These are phyloP conservation scores for Pyrocoelia pectoralis DNA, from an alignment of 2,888 invertebrate genomes.

Conservation along the genomic window DNA sequence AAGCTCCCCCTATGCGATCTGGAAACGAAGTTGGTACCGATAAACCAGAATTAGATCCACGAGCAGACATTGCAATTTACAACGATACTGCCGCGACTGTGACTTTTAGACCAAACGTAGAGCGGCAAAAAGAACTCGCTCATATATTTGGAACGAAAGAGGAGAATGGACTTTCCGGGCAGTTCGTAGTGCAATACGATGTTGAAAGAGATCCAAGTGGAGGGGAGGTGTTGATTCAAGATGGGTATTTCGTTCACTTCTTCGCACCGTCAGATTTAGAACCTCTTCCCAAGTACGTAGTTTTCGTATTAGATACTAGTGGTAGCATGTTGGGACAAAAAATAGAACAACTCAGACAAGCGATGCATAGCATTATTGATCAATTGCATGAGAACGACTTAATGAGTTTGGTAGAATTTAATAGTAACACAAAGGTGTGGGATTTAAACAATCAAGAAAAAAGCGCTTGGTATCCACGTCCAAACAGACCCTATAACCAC, in stretches of 20 bases:
- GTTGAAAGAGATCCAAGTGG: conserved; percentile 67
- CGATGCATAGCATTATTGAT: conserved; percentile 72
- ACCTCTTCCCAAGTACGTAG: conserved; percentile 70
- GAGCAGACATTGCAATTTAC: conserved; percentile 47
- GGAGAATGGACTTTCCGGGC: conserved; percentile 65
- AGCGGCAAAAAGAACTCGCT: conserved; percentile 66
- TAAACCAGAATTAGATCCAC: conserved; percentile 59
- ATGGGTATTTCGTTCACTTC: conserved; percentile 80
- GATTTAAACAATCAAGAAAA: conserved; percentile 62
- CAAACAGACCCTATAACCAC: conserved; percentile 3
- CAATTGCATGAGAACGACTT: conserved; percentile 70
- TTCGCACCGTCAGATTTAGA: conserved; percentile 70
- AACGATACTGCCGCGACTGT: conserved; percentile 55
- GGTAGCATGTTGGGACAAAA: conserved; percentile 78
- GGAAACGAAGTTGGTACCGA: conserved; percentile 70
- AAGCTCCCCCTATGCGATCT: conserved; percentile 70
- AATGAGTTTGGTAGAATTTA: conserved; percentile 75
- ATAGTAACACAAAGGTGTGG: conserved; percentile 64
- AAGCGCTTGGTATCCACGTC: conserved; percentile 46
- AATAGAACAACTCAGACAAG: conserved; percentile 70
- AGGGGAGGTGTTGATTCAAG: conserved; percentile 69
- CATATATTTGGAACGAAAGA: conserved; percentile 53
- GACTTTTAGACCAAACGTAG: conserved; percentile 66
- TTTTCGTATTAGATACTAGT: conserved; percentile 80
- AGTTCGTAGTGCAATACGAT: conserved; percentile 75